Conservation (phyloP, 2,113 vertebrate genomes). For the Erythrolamprus reginae region DNA sequence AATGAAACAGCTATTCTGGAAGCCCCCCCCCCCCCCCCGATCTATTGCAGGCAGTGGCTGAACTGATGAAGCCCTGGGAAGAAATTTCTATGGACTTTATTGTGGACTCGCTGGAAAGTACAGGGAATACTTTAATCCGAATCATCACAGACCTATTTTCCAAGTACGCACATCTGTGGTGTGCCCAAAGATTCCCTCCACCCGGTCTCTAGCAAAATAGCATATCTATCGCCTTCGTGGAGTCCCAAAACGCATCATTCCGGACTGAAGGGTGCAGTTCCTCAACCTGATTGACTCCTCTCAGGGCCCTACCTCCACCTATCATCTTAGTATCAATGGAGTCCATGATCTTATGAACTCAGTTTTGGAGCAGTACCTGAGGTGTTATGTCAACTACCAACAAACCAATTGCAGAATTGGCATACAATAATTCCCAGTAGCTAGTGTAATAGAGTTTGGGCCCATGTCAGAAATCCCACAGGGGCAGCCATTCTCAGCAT, state of each 20-base stretch:
- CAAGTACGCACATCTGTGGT: too few species aligned
- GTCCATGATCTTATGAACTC: background rate
- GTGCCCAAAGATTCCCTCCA: too few species aligned
- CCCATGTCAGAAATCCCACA: background rate
- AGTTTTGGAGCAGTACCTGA: background rate
- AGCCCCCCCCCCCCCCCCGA: background rate
- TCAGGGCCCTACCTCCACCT: background rate
- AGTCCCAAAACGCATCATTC: too few species aligned
- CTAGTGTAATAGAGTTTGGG: background rate
- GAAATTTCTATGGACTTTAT: background rate
- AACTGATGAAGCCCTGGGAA: background rate
- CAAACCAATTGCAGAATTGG: background rate
- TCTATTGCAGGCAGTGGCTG: background rate
- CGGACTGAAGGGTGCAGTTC: background rate
- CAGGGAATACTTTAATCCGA: background rate
- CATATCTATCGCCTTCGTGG: background rate
- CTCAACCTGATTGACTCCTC: background rate
- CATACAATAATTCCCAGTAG: background rate
- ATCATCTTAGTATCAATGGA: background rate
- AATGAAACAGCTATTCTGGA: background rate
- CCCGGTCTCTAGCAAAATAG: background rate
- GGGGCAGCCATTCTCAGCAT: background rate
- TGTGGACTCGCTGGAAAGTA: background rate
- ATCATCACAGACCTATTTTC: background rate
- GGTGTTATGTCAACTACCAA: background rate